A percentile compares a stretch with the other conserved stretches of the same genome.
phyloP scores from a whole-genome alignment of 2,797 vertebrate species.

The Muraenolepis orangiensis region DNA sequence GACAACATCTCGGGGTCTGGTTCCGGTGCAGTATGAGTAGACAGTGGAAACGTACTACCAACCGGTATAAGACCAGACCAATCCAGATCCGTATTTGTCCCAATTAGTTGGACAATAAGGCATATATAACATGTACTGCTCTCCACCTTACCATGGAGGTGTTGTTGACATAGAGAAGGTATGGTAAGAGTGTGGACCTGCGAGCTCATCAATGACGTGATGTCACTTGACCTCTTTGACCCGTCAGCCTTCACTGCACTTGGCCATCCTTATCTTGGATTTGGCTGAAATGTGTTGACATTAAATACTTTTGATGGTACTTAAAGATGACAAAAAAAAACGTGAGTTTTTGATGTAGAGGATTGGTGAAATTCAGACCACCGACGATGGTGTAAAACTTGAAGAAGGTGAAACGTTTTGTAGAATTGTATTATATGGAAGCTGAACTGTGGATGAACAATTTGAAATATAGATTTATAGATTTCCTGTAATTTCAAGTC shows the following conservation, averaged over 20 bases:
- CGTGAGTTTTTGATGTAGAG: slow-evolving; percentile 43
- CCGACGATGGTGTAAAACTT: slow-evolving; percentile 37
- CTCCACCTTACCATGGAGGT: slow-evolving; percentile 61
- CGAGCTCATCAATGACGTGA: slow-evolving; percentile 52
- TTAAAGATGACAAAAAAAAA: slow-evolving; percentile 46
- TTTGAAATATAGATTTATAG: slow-evolving; percentile 52
- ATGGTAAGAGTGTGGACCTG: slow-evolving; percentile 42
- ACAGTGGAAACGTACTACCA: slow-evolving; percentile 15
- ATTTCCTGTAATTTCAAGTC: slow-evolving; percentile 74
- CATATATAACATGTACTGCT: slow-evolving; percentile 56
- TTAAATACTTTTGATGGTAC: slow-evolving; percentile 57
- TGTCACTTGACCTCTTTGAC: slow-evolving; percentile 44
- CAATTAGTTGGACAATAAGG: slow-evolving; percentile 71
- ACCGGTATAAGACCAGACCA: slow-evolving; percentile 41
- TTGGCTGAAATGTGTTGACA: slow-evolving; percentile 49
- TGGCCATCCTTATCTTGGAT: slow-evolving; percentile 37
- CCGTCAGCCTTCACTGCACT: slow-evolving; percentile 44
- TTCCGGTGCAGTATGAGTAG: not conserved
- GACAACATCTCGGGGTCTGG: not conserved
- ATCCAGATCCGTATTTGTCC: slow-evolving; percentile 71
- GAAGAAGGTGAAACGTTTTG: slow-evolving; percentile 38
- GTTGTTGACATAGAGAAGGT: slow-evolving; percentile 48
- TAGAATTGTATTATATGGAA: slow-evolving; percentile 50
- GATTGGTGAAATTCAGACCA: slow-evolving; percentile 38
- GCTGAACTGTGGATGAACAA: slow-evolving; percentile 59